phyloP scores from a whole-genome alignment of 1,140 invertebrate genomes.

The Leptinotarsa lineolata region DNA sequence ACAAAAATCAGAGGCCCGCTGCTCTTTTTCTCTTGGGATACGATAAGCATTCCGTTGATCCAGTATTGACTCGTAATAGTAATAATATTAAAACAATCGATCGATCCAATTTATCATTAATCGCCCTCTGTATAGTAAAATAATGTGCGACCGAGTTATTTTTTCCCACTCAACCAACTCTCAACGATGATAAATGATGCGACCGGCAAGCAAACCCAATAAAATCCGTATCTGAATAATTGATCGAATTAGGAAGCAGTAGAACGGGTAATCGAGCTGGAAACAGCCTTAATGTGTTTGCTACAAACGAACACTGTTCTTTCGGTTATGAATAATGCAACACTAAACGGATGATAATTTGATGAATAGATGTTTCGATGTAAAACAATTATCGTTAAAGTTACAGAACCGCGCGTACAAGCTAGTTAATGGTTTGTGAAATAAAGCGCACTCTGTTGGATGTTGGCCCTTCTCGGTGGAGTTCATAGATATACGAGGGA shows the following conservation, averaged over 20 bases:
- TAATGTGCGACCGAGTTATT: no score
- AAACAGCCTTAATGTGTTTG: neutral
- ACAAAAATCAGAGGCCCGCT: no score
- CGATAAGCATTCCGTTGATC: no score
- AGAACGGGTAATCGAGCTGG: slow-evolving; percentile 12
- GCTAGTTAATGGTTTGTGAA: slow-evolving; percentile 34
- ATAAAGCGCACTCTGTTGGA: slow-evolving; percentile 18
- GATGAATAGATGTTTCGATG: slow-evolving; percentile 33
- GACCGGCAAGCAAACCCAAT: neutral
- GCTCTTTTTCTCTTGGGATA: no score
- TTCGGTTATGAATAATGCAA: slow-evolving; percentile 29
- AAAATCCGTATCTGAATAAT: slow-evolving; percentile 6
- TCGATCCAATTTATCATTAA: no score
- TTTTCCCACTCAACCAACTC: no score
- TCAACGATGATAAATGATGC: neutral
- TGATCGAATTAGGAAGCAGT: slow-evolving; percentile 3
- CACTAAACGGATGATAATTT: slow-evolving; percentile 31
- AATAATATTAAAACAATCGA: no score
- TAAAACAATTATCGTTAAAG: slow-evolving; percentile 33
- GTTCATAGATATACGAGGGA: no score
- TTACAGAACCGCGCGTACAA: slow-evolving; percentile 28
- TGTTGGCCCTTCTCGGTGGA: no score
- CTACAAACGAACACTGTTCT: neutral
- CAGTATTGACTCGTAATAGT: no score
- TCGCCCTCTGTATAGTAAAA: no score